Evolutionary conservation across 92 coral and sea anemone species (phyloP).

Genomic region (Palythoa caribaeorum): DNA sequence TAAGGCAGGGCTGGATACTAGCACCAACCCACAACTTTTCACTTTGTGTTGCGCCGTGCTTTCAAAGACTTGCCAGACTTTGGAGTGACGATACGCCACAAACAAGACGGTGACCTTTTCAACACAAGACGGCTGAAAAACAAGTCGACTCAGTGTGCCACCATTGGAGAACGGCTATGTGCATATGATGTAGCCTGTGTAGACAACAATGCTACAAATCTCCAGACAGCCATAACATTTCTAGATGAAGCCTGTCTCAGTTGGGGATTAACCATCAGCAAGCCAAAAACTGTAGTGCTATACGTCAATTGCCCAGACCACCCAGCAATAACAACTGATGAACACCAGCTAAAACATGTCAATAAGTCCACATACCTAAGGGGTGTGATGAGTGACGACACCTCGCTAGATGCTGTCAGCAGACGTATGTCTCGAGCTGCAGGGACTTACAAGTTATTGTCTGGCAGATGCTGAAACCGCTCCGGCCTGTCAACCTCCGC

Average conservation of each 20-base stretch:
- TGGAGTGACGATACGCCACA: neutral
- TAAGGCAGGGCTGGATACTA: too few species aligned
- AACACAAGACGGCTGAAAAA: neutral
- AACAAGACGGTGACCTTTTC: neutral
- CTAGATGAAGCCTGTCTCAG: neutral
- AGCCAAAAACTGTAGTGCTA: neutral
- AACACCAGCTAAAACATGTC: neutral
- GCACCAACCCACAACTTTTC: too few species aligned
- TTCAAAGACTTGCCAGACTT: neutral
- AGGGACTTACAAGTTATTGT: neutral
- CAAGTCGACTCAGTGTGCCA: neutral
- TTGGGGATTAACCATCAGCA: constrained; percentile 9
- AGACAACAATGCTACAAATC: neutral
- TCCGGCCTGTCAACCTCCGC: neutral
- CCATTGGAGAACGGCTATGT: neutral
- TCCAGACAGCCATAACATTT: neutral
- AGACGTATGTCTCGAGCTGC: neutral
- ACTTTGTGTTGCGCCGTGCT: neutral
- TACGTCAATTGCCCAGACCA: neutral
- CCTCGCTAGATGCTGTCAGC: neutral
- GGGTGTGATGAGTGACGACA: neutral
- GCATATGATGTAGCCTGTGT: neutral
- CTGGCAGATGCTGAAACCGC: neutral
- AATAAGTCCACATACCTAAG: neutral
- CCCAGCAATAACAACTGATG: neutral